Conservation (phyloP, 2,797 vertebrate species). For the Bucorvus abyssinicus region DNA sequence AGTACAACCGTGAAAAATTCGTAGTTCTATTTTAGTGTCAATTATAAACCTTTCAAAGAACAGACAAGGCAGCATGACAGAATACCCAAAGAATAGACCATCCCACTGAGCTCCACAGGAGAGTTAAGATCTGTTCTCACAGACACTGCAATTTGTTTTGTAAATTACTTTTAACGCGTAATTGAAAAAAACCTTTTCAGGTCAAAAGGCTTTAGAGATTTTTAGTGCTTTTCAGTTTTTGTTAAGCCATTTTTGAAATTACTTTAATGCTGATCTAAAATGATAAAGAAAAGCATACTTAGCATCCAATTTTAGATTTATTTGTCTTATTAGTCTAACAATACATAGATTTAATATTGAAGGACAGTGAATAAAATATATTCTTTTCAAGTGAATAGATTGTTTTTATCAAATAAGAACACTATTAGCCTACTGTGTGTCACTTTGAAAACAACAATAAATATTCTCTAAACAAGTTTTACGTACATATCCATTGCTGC, state of each 20-base stretch:
- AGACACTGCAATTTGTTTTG: not conserved
- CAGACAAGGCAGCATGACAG: not conserved
- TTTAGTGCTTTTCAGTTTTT: not conserved
- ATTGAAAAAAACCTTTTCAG: not conserved
- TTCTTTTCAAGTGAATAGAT: not conserved
- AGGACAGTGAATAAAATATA: not conserved
- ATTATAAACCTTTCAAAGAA: not conserved
- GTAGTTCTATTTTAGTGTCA: not conserved
- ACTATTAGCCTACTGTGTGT: not conserved
- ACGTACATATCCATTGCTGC: not conserved
- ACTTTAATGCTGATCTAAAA: not conserved
- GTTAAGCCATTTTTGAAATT: not conserved
- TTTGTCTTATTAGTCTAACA: not conserved
- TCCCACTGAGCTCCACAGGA: not conserved
- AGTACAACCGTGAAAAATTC: not conserved
- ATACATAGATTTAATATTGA: not conserved
- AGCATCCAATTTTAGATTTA: not conserved
- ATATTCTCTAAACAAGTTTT: not conserved
- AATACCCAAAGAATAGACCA: not conserved
- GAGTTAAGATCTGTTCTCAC: not conserved
- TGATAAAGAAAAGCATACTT: not conserved
- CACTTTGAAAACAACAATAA: constrained; percentile 6
- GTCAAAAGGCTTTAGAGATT: not conserved
- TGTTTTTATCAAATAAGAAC: not conserved
- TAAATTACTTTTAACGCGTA: not conserved